Base-by-base conservation (phyloP, 2,113 vertebrate genomes). In the Vombatus ursinus region DNA sequence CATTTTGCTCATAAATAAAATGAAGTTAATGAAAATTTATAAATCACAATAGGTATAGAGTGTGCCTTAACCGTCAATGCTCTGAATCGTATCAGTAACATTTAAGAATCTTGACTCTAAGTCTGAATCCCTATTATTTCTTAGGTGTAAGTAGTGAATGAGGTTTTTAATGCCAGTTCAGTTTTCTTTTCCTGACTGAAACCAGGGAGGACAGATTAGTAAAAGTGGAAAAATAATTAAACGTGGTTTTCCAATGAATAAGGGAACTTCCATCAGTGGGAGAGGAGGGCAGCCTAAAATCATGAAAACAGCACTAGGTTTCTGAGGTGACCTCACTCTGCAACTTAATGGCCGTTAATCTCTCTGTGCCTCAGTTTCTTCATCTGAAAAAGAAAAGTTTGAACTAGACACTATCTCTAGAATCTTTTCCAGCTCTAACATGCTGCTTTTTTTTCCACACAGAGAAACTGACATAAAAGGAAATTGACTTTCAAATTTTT, bases 401-500 rank as follows among this genome's bases (percentile, higher is more conserved):
- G 7, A 0, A 84, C 51, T 48, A 84, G 50, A 44, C 4, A 0
- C 12, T 0, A 0, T n/a, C 52, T 52, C 90, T 57, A 47, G 8
- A 3, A 23, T 12, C 52, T 61, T 54, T 91, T 50, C 93, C 89
- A 94, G 19, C 91, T 93, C 24, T 95, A 48, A 92, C 52, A 50
- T 14, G 8, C 25, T 47, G 12, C 50, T 8, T 50, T 8, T 28
- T 22, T 44, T 44, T 8, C 2, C 14, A 19, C 14, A n/a, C n/a
- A 84, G 61, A 1, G 26, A 77, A 77, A 77, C 37, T n/a, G 61
- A n/a, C 37, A 19, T n/a, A 14, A 68, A 68, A 25, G 19, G 92
- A 77, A 94, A 95, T 47, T 50, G 49, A 95, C 92, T 24, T 93
- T 50, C 19, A 90, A 93, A 5, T 44, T 93, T 90, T 91, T 90